Evolutionary conservation across 2,888 invertebrate species (phyloP).

Genomic region (Amphipyra tragopoginis): DNA sequence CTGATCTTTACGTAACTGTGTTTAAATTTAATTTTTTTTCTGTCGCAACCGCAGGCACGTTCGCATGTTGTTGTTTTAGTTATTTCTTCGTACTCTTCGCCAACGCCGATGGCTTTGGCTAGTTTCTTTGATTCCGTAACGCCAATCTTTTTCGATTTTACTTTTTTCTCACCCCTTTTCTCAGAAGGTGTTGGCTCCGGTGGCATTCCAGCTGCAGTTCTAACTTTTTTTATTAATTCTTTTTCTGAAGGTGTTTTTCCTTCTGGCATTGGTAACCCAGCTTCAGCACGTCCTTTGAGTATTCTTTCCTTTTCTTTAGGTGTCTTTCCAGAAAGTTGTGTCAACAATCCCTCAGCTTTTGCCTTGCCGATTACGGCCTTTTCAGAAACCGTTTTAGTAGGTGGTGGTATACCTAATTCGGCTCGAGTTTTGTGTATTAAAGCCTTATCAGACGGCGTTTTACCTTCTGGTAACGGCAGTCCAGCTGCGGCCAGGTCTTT

Average conservation of each 20-base stretch:
- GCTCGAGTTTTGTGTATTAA: conserved; percentile 44
- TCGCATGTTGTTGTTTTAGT: conserved; percentile 78
- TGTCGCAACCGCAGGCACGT: conserved; percentile 78
- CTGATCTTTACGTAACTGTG: conserved; percentile 81
- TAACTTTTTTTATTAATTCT: conserved; percentile 65
- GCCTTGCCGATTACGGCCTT: conserved; percentile 64
- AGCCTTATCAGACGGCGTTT: conserved; percentile 38
- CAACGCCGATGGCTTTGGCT: conserved; percentile 55
- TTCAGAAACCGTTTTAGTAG: conserved; percentile 65
- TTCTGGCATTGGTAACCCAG: conserved; percentile 71
- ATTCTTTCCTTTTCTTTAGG: conserved; percentile 68
- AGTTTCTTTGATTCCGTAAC: conserved; percentile 52
- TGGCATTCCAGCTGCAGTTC: conserved; percentile 59
- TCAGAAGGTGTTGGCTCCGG: conserved; percentile 65
- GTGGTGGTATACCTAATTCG: conserved; percentile 61
- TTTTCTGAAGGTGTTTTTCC: conserved; percentile 73
- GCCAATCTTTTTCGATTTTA: conserved; percentile 66
- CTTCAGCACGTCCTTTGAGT: conserved; percentile 65
- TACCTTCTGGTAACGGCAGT: conserved; percentile 42
- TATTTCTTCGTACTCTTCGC: conserved; percentile 73
- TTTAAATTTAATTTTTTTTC: conserved; percentile 81
- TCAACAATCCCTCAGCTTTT: conserved; percentile 69
- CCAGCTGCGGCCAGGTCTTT: conserved; percentile 19
- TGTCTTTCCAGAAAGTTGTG: conserved; percentile 68
- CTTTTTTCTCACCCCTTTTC: conserved; percentile 65